phyloP scores from a whole-genome alignment of 1,140 invertebrate species.

The Aphelenchoides fujianensis region DNA sequence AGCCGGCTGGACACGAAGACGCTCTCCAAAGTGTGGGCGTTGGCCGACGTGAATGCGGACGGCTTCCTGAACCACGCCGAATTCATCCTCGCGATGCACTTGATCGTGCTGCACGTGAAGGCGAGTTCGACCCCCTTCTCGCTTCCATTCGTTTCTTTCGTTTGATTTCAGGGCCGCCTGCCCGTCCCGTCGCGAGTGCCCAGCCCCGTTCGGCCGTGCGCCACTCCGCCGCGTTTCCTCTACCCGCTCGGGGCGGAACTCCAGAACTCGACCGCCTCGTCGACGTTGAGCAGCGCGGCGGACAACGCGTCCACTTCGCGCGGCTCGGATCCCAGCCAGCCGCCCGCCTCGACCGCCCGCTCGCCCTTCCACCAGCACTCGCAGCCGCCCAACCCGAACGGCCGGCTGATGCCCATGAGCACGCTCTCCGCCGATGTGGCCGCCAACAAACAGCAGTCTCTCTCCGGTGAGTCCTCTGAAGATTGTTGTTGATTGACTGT shows the following conservation, averaged over 20 bases:
- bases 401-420: not conserved
- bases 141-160: no score
- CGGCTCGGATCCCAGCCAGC: constrained; percentile 1
- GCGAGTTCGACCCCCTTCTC: constrained; percentile 21
- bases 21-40: constrained; percentile 76
- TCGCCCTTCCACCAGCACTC: not conserved
- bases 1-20: constrained; percentile 36
- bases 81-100: constrained; percentile 96
- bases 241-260: constrained; percentile 1
- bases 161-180: constrained; percentile 34
- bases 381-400: not conserved
- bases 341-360: no score
- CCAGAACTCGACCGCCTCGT: constrained; percentile 20
- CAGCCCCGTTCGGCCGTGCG: constrained; percentile 29
- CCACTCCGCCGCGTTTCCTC: constrained; percentile 26
- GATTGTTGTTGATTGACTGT: no score
- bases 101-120: constrained; percentile 69
- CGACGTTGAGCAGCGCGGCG: constrained; percentile 7
- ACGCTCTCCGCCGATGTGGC: constrained; percentile 10
- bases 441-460: constrained; percentile 37
- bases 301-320: constrained; percentile 19
- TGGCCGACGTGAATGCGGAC: constrained; percentile 91
- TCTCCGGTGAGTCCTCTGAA: no score
- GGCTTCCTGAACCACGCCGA: constrained; percentile 89
- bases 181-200: constrained; percentile 34